Conservation (phyloP, 2,797 vertebrate species). For the Margarornis squamiger region DNA sequence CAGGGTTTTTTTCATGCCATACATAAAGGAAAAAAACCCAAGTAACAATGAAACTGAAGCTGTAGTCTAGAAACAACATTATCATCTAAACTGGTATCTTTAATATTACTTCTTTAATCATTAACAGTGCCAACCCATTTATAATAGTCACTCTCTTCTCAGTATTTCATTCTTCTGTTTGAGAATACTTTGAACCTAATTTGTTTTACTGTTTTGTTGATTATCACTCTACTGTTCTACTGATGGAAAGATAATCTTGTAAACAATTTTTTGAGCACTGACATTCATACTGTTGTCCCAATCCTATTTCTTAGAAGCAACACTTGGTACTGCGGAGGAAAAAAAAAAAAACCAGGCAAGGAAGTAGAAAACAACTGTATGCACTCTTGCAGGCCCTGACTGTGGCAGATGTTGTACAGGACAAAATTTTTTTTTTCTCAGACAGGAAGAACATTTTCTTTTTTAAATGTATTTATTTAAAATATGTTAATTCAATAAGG, state of each 20-base stretch:
- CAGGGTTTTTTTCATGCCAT: not conserved
- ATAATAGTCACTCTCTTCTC: not conserved
- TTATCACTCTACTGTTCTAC: not conserved
- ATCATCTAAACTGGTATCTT: not conserved
- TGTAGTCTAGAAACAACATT: not conserved
- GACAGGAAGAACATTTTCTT: not conserved
- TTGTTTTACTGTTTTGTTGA: not conserved
- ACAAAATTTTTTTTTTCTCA: not conserved
- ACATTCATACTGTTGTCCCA: not conserved
- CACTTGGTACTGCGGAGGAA: not conserved
- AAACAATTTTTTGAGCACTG: not conserved
- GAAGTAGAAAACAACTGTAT: not conserved
- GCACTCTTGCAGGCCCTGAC: not conserved
- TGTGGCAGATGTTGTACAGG: not conserved
- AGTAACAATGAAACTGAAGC: not conserved
- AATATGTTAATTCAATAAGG: not conserved
- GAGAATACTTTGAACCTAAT: not conserved
- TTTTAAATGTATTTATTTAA: not conserved
- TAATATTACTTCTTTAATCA: not conserved
- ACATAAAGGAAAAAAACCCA: not conserved
- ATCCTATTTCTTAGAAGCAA: not conserved
- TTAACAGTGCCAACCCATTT: not conserved
- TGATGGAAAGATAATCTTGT: not conserved
- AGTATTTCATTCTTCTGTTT: not conserved
- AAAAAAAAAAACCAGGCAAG: not conserved